These are phyloP conservation scores for Chorisops tibialis DNA, from an alignment of 2,888 invertebrate species.

Conservation along the genomic window DNA sequence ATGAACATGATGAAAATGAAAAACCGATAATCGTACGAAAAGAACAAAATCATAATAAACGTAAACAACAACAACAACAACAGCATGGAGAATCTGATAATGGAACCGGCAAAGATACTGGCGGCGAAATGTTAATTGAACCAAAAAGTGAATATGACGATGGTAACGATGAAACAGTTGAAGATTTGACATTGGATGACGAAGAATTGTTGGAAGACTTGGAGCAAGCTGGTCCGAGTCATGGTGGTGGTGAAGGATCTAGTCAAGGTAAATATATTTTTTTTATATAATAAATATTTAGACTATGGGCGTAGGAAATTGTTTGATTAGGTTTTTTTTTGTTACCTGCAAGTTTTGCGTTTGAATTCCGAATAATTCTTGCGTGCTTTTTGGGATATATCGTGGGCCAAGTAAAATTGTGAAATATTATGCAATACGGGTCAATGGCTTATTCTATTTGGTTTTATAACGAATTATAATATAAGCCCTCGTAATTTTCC, in stretches of 20 bases:
- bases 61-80: constrained; percentile 41
- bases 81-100: constrained; percentile 40
- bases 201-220: constrained; percentile 72
- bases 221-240: constrained; percentile 69
- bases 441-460: no score
- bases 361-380: no score
- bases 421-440: no score
- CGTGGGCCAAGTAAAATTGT: no score
- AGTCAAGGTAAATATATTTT: constrained; percentile 59
- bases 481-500: no score
- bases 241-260: constrained; percentile 64
- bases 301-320: no score
- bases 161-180: constrained; percentile 69
- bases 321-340: no score
- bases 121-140: constrained; percentile 54
- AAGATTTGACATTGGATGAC: constrained; percentile 80
- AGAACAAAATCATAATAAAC: constrained; percentile 33
- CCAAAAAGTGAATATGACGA: constrained; percentile 74
- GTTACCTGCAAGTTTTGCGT: no score
- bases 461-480: no score
- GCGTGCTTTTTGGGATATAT: no score
- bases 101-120: constrained; percentile 35
- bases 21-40: constrained; percentile 30
- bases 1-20: constrained; percentile 31
- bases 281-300: constrained; percentile 43